Conservation (phyloP, 2,797 vertebrate genomes). For the Salmo trutta region DNA sequence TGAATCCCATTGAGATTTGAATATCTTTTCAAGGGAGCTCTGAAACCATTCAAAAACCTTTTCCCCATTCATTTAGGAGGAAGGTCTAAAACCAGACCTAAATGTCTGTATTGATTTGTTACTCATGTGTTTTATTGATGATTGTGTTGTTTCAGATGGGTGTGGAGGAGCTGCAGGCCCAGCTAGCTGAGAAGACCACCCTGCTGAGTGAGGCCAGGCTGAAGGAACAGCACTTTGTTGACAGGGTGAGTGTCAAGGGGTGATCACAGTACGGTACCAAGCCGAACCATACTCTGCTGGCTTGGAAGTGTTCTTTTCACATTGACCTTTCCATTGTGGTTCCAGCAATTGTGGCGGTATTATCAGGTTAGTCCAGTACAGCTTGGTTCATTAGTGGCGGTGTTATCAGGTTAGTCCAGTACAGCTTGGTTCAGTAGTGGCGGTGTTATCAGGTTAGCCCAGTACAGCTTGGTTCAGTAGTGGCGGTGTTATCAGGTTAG, state of each 20-base stretch:
- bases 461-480: too few species aligned
- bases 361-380: too few species aligned
- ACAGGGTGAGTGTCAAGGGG: slow-evolving; percentile 78
- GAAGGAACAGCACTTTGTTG: slow-evolving; percentile 90
- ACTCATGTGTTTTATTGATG: slow-evolving; percentile 2
- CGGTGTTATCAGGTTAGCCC: too few species aligned
- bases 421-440: too few species aligned
- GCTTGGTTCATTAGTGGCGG: too few species aligned
- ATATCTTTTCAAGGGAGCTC: neutral
- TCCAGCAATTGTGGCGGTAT: too few species aligned
- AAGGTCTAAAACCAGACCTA: neutral
- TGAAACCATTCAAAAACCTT: neutral
- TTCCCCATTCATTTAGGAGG: neutral
- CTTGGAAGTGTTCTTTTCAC: too few species aligned
- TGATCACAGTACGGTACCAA: neutral
- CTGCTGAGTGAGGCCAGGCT: slow-evolving; percentile 87
- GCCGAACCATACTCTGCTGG: neutral
- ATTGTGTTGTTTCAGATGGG: slow-evolving; percentile 53
- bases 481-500: too few species aligned
- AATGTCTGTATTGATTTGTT: slow-evolving; percentile 17
- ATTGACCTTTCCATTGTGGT: neutral
- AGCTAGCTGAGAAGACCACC: slow-evolving; percentile 91
- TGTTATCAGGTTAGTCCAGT: too few species aligned
- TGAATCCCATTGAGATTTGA: neutral
- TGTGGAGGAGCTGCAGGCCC: slow-evolving; percentile 75